Conservation (phyloP, 2,888 invertebrate species). For the Sicus ferrugineus region DNA sequence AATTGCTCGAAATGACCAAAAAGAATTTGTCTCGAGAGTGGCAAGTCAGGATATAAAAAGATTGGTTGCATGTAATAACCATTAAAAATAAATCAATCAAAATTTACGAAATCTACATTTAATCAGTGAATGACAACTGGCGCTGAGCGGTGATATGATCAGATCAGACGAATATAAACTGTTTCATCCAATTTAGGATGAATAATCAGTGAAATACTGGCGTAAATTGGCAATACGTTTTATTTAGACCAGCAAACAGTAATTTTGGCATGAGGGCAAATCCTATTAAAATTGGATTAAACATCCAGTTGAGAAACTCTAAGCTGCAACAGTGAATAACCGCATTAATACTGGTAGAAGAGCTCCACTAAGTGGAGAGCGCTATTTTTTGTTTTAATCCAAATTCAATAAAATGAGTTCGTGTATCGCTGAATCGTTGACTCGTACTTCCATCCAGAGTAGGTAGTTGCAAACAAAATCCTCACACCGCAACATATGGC, state of each 20-base stretch:
- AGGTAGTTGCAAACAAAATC: neutral
- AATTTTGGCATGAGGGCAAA: neutral
- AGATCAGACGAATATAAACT: too few relatives aligned
- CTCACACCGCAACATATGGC: conserved; percentile 1
- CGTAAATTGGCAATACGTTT: too few relatives aligned
- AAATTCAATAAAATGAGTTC: conserved; percentile 9
- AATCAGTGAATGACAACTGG: neutral
- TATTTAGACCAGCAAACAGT: neutral
- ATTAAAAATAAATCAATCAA: conserved; percentile 28
- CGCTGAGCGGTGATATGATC: too few relatives aligned
- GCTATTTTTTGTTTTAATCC: neutral
- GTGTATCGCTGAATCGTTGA: neutral
- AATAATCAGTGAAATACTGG: too few relatives aligned
- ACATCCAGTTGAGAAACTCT: neutral
- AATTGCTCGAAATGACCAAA: too few relatives aligned
- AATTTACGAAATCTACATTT: neutral
- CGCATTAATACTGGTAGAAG: too few relatives aligned
- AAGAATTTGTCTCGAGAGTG: too few relatives aligned
- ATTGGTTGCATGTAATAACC: conserved; percentile 3
- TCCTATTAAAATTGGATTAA: conserved; percentile 27
- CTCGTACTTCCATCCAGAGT: neutral
- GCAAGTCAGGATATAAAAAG: neutral
- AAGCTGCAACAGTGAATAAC: neutral
- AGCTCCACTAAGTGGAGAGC: neutral
- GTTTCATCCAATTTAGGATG: too few relatives aligned